phyloP scores from a whole-genome alignment of 2,113 vertebrate species.

The Anguilla japonica region DNA sequence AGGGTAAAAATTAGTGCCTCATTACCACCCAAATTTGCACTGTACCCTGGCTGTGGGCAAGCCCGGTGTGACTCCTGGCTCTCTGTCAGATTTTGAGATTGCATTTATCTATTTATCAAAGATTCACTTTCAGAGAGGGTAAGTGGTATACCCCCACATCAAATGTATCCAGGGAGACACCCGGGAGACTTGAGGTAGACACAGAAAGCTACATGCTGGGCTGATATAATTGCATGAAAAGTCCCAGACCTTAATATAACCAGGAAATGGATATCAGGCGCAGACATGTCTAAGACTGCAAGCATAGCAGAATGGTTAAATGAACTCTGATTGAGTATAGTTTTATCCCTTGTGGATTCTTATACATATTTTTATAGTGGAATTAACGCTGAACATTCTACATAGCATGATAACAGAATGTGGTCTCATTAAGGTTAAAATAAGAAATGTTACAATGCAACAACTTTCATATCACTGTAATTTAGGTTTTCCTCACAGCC shows the following conservation, averaged over 20 bases:
- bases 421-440: neutral
- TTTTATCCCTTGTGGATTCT: no score
- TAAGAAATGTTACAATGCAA: no score
- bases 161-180: neutral
- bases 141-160: neutral
- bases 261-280: constrained; percentile 3
- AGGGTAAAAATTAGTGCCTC: neutral
- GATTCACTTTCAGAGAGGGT: neutral
- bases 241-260: neutral
- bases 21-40: constrained; percentile 11
- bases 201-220: neutral
- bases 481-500: neutral
- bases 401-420: neutral
- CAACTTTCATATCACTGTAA: no score
- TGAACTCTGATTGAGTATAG: no score
- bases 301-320: no score
- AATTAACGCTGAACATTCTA: neutral
- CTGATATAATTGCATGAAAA: constrained; percentile 6
- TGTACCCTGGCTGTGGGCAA: neutral
- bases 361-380: no score
- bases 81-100: constrained; percentile 7
- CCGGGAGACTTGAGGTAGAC: neutral
- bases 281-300: constrained; percentile 13
- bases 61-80: constrained; percentile 6
- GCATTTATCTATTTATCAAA: constrained; percentile 22